These are phyloP conservation scores for Bedellia somnulentella DNA, from an alignment of 2,888 invertebrate species.

Conservation along the genomic window DNA sequence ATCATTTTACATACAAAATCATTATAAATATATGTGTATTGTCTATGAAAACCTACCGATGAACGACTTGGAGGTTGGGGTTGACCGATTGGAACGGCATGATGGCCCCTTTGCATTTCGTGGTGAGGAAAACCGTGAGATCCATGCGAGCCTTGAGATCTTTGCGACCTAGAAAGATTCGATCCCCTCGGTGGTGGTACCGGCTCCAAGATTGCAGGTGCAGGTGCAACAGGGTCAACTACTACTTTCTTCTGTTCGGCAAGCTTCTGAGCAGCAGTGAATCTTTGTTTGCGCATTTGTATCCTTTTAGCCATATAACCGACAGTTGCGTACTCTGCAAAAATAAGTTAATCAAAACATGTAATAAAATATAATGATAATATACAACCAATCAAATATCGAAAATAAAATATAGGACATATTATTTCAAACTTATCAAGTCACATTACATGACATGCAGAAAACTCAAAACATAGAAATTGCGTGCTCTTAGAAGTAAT, in stretches of 20 bases:
- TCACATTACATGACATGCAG: too few relatives aligned
- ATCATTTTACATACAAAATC: not conserved
- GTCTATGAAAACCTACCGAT: constrained; percentile 3
- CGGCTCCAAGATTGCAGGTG: constrained; percentile 6
- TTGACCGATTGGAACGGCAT: too few relatives aligned
- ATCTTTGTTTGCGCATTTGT: constrained; percentile 84
- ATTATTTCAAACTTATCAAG: too few relatives aligned
- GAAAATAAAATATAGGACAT: too few relatives aligned
- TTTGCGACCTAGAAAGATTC: constrained; percentile 4
- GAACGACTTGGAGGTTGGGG: constrained; percentile 4
- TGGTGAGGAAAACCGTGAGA: too few relatives aligned
- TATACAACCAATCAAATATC: too few relatives aligned
- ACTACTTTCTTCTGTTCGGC: constrained; percentile 80
- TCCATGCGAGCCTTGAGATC: constrained; percentile 52
- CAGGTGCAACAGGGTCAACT: constrained; percentile 67
- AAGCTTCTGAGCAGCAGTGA: constrained; percentile 78
- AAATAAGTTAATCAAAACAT: too few relatives aligned
- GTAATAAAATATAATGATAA: too few relatives aligned
- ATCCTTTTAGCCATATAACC: constrained; percentile 90
- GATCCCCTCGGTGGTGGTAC: constrained; percentile 22
- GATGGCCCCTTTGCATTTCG: too few relatives aligned
- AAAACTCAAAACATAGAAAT: too few relatives aligned
- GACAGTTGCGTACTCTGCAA: constrained; percentile 86
- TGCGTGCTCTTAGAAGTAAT: too few relatives aligned
- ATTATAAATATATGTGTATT: not conserved